Evolutionary conservation across 2,797 vertebrate genomes (phyloP), one percentile per base, ranked within the genome.

Genomic region (Enteromius treurensis): DNA sequence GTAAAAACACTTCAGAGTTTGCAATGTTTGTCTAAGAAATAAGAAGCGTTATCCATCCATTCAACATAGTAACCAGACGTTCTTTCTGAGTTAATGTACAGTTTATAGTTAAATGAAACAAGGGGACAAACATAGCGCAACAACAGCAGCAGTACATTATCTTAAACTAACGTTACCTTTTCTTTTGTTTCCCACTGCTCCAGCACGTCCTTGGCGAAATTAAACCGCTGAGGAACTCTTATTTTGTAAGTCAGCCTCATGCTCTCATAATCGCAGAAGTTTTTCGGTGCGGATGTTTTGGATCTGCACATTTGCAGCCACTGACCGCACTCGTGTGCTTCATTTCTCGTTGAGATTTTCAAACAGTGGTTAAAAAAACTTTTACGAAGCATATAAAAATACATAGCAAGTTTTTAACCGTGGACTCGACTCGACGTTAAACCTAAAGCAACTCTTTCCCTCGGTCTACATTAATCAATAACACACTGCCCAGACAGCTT

Each of bases 191-290:
- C 91, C 96, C 95, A 96, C 5, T 89, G 89, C 77, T 96, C 96
- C 23, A 97, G 87, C 32, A 96, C 91, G 85, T 97, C 93, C 49
- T 89, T 91, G 17, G 95, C 94, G 89, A 96, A 96, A 87, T 96
- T 97, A 89, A 96, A 96, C 85, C 92, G 90, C 19, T 93, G 89
- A 32, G 95, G 95, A 74, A 94, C 88, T 40, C 91, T 87, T 17
- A 92, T 86, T 67, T 90, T 94, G 85, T 93, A 95, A 6, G 88
- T 70, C 4, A 79, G 83, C 58, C 87, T 92, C 40, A 95, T 88
- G 53, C 90, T 92, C 73, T 95, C 91, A 60, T 95, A 96, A 80
- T 94, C 89, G 53, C 91, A 84, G 84, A 94, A 95, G 13, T 94
- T 89, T 71, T 92, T 90, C 37, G 93, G 91, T 0, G 19, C 68